Percentiles rank a stretch among this genome's conserved stretches.
Evolutionary conservation across 2,888 invertebrate species (phyloP).

Genomic region (Acanthosepion lycidas): DNA sequence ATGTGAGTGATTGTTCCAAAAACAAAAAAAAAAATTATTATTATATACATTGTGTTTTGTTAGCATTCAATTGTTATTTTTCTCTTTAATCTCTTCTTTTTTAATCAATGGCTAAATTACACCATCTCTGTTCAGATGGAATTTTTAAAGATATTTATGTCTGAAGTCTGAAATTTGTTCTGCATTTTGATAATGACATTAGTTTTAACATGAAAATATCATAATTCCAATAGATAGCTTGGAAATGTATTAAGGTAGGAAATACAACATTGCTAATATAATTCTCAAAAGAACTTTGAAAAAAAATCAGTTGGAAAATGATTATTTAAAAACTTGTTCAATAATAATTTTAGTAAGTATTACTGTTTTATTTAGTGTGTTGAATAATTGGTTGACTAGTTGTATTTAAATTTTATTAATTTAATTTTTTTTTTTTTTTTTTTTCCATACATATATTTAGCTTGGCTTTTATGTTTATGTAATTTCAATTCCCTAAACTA

Average conservation of each 20-base stretch:
- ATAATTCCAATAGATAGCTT: neutral
- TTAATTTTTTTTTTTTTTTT: too few relatives aligned
- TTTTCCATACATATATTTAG: neutral
- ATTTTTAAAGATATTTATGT: neutral
- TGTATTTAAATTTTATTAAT: too few relatives aligned
- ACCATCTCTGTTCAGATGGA: neutral
- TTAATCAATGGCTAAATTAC: neutral
- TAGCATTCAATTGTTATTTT: neutral
- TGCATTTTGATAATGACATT: neutral
- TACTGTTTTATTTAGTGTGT: too few relatives aligned
- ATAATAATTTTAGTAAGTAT: too few relatives aligned
- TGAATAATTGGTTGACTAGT: too few relatives aligned
- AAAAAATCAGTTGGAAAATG: too few relatives aligned
- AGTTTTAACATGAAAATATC: neutral
- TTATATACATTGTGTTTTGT: too few relatives aligned
- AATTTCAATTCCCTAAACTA: neutral
- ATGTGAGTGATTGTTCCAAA: neutral
- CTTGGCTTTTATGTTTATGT: neutral
- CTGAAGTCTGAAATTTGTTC: neutral
- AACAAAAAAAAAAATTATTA: too few relatives aligned
- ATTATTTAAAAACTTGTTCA: too few relatives aligned
- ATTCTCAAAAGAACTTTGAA: too few relatives aligned
- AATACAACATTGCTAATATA: too few relatives aligned
- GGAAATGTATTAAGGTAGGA: too few relatives aligned
- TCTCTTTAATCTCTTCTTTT: neutral